Percentiles rank a stretch among this genome's conserved stretches.
Evolutionary conservation across 2,113 vertebrate genomes (phyloP).

Genomic region (Mystacornis crossleyi): DNA sequence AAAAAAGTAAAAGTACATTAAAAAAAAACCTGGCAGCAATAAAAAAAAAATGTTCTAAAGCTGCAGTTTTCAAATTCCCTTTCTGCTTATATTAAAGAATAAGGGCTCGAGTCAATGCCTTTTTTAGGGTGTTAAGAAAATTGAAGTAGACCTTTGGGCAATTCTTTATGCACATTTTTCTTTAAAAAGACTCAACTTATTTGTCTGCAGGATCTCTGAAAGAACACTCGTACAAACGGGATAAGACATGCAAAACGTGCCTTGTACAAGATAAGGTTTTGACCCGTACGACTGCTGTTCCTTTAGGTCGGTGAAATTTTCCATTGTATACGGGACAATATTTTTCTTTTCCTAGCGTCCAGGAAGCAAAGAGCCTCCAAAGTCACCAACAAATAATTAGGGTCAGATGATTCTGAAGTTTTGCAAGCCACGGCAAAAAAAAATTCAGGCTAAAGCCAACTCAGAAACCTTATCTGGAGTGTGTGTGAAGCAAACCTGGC

Average conservation of each 20-base stretch:
- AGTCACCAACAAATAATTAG: neutral
- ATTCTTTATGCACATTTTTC: neutral
- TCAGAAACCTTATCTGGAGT: conserved; percentile 7
- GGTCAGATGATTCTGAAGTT: conserved; percentile 9
- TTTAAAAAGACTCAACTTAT: neutral
- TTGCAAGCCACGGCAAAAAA: neutral
- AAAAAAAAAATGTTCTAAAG: neutral
- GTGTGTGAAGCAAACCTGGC: neutral
- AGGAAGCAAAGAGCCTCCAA: neutral
- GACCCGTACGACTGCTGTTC: neutral
- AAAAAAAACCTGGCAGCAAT: neutral
- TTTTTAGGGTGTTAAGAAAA: neutral
- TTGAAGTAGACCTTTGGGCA: neutral
- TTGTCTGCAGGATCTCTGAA: neutral
- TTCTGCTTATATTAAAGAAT: neutral
- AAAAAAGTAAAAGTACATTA: neutral
- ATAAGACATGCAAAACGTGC: neutral
- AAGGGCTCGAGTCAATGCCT: neutral
- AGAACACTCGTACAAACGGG: neutral
- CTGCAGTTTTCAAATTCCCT: neutral
- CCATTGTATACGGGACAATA: neutral
- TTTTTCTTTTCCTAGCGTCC: neutral
- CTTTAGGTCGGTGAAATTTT: neutral
- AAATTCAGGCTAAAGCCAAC: neutral
- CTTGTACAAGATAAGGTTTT: neutral